phyloP scores from a whole-genome alignment of 2,113 vertebrate genomes.

The Nibea albiflora region DNA sequence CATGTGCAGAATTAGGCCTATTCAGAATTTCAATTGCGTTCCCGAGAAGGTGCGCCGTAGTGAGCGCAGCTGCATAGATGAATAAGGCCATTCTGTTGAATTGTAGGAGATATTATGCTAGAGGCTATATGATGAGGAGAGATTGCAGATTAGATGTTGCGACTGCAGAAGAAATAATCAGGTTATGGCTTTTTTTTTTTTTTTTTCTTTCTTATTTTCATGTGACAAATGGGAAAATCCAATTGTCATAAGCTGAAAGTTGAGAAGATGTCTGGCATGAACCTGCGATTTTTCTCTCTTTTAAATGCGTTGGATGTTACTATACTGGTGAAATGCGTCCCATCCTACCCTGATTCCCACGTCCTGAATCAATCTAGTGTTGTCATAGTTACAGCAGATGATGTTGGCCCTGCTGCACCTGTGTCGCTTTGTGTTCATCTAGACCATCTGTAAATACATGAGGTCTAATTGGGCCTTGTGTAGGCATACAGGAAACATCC shows the following conservation, averaged over 20 bases:
- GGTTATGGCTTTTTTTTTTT: slow-evolving; percentile 2
- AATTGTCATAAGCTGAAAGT: slow-evolving; percentile 27
- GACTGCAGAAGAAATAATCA: slow-evolving; percentile 36
- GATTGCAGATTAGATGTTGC: slow-evolving; percentile 56
- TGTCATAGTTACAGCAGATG: slow-evolving; percentile 86
- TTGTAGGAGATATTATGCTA: slow-evolving; percentile 76
- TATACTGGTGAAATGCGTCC: slow-evolving; percentile 67
- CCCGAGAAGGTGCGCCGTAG: slow-evolving; percentile 83
- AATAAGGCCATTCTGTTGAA: slow-evolving; percentile 82
- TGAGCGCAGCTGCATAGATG: slow-evolving; percentile 83
- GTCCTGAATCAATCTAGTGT: slow-evolving; percentile 85
- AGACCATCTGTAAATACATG: slow-evolving; percentile 66
- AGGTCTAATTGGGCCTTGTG: slow-evolving; percentile 61
- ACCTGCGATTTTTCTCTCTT: slow-evolving; percentile 5
- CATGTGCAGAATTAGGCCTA: slow-evolving; percentile 84
- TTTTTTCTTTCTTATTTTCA: no score
- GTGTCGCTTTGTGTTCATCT: slow-evolving; percentile 79
- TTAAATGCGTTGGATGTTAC: slow-evolving; percentile 38
- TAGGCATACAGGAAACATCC: slow-evolving; percentile 29
- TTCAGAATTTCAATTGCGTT: slow-evolving; percentile 84
- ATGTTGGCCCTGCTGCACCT: slow-evolving; percentile 82
- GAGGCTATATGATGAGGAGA: slow-evolving; percentile 65
- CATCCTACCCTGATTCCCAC: slow-evolving; percentile 79
- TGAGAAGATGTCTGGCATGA: slow-evolving; percentile 16
- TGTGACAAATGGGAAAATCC: neutral